Evolutionary conservation across 2,797 vertebrate genomes (phyloP), one percentile per base, ranked within the genome.

Genomic region (Pteropus rufus): DNA sequence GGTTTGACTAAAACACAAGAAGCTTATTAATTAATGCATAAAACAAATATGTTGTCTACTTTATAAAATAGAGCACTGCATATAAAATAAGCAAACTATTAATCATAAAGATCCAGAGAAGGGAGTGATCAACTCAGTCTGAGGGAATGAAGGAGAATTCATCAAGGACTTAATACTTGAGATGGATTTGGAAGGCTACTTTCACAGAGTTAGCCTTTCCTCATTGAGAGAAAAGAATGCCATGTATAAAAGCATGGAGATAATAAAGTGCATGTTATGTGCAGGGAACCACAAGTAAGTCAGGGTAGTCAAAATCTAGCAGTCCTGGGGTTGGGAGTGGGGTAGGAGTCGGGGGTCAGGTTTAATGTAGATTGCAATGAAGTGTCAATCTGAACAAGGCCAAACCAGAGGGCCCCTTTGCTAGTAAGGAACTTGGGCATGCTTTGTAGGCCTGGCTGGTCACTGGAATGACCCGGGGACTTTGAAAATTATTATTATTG

Each of bases 11-110:
- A 80, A 44, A 52, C 21, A 46, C 0, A 79, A 83, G 31, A 56
- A 86, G 36, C 18, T 49, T 80, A 65, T 91, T 73, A n/a, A 36
- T 79, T 90, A 85, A 80, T 52, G 10, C 10, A 75, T 54, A 65
- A 39, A 77, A 60, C 8, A 60, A 84, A 52, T 18, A 41, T 2
- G 2, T 10, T 54, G 10, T 60, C 49, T 67, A 2, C 75, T 87
- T 94, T 80, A 46, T 80, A 75, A 82, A 87, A 69, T 39, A 72
- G 56, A 83, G 18, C 18, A 67, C 23, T 64, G 5, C 14, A 41
- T 29, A 24, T 19, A 19, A 82, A 85, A 62, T 44, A 72, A 83
- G 31, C 4, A 76, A 54, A 54, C 56, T 24, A 76, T 0, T 56
- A 58, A 64, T 36, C 36, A 82, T 12, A 81, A 58, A 8, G n/a